A percentile compares a stretch with the other conserved stretches of the same genome.
These are phyloP conservation scores for Pseudorhiza aurosa DNA, from an alignment of 30 jellyfish, hydroid and myxozoan genomes.

Conservation along the genomic window DNA sequence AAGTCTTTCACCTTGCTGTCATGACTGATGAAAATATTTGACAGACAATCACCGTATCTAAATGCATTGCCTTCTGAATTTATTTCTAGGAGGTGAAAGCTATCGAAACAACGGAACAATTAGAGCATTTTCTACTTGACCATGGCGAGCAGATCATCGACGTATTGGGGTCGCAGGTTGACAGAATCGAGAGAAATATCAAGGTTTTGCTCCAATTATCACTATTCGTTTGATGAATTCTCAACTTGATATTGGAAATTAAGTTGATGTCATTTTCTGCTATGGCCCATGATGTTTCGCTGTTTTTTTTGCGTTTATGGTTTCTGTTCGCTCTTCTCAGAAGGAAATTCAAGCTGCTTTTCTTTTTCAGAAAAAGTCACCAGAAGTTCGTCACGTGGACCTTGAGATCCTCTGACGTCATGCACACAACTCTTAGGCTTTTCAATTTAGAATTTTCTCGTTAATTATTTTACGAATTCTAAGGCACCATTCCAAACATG, in stretches of 20 bases:
- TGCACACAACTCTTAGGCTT: no score
- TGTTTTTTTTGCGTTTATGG: no score
- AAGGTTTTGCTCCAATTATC: no score
- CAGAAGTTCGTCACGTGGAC: conserved; percentile 97
- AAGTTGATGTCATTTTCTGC: background rate
- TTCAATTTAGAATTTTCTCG: no score
- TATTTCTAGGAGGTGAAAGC: conserved; percentile 74
- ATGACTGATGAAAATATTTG: no score
- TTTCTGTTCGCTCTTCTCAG: no score
- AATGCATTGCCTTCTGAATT: no score
- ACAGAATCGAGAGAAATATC: conserved; percentile 92
- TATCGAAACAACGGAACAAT: conserved; percentile 83
- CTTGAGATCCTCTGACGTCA: conserved; percentile 74
- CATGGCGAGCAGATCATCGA: conserved; percentile 99
- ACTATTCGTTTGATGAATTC: background rate
- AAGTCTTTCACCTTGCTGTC: no score
- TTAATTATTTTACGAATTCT: no score
- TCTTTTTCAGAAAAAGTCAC: conserved; percentile 76
- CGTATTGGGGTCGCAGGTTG: conserved; percentile 97
- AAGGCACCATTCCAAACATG: no score
- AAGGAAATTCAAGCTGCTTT: background rate
- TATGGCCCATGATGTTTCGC: background rate
- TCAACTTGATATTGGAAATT: background rate
- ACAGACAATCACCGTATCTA: no score
- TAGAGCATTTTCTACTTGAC: conserved; percentile 85